A percentile compares a stretch with the other conserved stretches of the same genome.
Evolutionary conservation across 1,140 invertebrate species (phyloP).

Genomic region (Brachionus rotundiformis): DNA sequence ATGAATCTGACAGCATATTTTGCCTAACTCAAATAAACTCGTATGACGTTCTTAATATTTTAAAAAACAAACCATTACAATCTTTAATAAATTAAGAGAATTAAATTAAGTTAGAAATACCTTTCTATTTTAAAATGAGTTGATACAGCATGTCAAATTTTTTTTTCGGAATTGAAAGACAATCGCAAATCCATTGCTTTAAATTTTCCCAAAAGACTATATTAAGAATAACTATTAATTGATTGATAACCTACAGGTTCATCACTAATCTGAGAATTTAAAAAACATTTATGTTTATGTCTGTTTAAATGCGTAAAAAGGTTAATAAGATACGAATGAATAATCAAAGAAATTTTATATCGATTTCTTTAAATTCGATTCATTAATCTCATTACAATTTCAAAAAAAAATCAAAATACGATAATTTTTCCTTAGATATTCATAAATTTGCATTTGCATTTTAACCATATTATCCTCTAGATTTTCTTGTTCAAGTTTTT

Average conservation of each 20-base stretch:
- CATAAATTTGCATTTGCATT: not conserved
- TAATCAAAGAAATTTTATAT: not conserved
- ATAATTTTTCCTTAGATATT: not conserved
- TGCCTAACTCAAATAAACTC: no score
- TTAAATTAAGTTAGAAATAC: no score
- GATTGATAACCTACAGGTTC: not conserved
- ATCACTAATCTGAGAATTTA: not conserved
- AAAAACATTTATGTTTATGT: not conserved
- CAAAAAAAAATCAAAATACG: conserved; percentile 4
- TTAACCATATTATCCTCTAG: not conserved
- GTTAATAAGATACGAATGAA: not conserved
- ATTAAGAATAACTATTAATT: not conserved
- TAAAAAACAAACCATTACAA: no score
- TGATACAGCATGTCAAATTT: no score
- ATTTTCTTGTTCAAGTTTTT: not conserved
- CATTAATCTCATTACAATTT: not conserved
- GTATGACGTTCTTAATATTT: no score
- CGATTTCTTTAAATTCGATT: not conserved
- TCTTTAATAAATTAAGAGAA: no score
- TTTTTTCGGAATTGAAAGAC: no score
- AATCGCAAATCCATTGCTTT: no score
- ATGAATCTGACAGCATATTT: no score
- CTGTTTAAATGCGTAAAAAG: not conserved
- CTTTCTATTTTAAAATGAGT: no score
- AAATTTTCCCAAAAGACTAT: not conserved